Evolutionary conservation across 2,797 vertebrate genomes (phyloP).

Genomic region (Cyprinella venusta): DNA sequence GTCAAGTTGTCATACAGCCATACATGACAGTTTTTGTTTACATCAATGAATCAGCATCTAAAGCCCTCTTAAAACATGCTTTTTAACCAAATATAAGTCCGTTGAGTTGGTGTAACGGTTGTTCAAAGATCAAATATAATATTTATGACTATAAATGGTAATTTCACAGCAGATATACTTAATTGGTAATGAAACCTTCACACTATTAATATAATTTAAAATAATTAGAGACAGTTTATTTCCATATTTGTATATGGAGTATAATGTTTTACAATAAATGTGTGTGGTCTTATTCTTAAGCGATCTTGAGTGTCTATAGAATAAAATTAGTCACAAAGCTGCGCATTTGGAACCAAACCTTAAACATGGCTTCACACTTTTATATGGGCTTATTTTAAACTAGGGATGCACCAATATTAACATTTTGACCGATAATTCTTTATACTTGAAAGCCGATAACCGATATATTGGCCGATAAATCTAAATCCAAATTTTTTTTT

Average conservation of each 20-base stretch:
- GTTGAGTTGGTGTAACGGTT: background rate
- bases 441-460: no score
- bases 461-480: no score
- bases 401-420: no score
- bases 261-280: background rate
- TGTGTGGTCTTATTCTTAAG: background rate
- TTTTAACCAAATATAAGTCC: background rate
- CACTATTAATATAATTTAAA: background rate
- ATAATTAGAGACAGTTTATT: background rate
- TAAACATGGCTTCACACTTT: background rate
- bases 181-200: background rate
- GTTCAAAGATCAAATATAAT: background rate
- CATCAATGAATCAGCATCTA: background rate
- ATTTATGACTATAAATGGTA: background rate
- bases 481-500: no score
- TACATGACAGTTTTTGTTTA: conserved; percentile 1
- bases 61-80: background rate
- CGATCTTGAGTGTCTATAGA: background rate
- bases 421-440: no score
- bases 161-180: background rate
- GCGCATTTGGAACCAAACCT: background rate
- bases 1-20: background rate
- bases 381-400: background rate
- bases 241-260: background rate
- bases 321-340: background rate